Base-by-base conservation (phyloP, 2,888 invertebrate species). In the Trisateles emortualis region DNA sequence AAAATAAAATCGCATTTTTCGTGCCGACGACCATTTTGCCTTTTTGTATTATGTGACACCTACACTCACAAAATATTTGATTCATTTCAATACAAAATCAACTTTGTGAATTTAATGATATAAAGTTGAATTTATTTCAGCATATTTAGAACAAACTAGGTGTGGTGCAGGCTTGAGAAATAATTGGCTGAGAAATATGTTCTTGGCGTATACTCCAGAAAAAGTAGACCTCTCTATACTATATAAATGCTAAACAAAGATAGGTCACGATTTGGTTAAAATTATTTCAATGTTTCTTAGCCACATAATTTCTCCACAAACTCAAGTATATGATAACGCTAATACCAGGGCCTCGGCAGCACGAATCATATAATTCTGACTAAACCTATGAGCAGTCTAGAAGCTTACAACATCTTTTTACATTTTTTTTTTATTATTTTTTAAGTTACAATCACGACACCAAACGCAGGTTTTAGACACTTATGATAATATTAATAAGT, bases 311-410 rank as follows among this genome's bases (percentile, higher is more conserved):
- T 26, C 14, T 35, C 16, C 19, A 24, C 29, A 29, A 42, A 11
- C 2, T 9, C 11, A 16, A 13, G 4, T 6, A 3, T 10, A 5
- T 35, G 9, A n/a, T 14, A 17, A 36, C 8, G 32, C 11, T 13
- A 32, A 3, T 4, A 13, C 13, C 4, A 33, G 33, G 1, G 2
- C 6, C 41, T 6, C 29, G 48, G 11, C 53, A 54, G 32, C 46
- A 61, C 45, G 19, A 54, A 36, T 29, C 22, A 56, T 42, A 22
- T 24, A 59, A 52, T 42, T 49, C 30, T 16, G 30, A 72, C 73
- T 83, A 81, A 79, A 77, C 53, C 79, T 82, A 81, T 68, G 72
- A 75, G 82, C 84, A 83, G 83, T 86, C 86, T 87, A 86, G 69
- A 84, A 85, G 82, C 83, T 76, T 78, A 73, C 52, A 68, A 66